Evolutionary conservation across 2,888 invertebrate species (phyloP).

Genomic region (Rhopalosiphum nymphaeae): DNA sequence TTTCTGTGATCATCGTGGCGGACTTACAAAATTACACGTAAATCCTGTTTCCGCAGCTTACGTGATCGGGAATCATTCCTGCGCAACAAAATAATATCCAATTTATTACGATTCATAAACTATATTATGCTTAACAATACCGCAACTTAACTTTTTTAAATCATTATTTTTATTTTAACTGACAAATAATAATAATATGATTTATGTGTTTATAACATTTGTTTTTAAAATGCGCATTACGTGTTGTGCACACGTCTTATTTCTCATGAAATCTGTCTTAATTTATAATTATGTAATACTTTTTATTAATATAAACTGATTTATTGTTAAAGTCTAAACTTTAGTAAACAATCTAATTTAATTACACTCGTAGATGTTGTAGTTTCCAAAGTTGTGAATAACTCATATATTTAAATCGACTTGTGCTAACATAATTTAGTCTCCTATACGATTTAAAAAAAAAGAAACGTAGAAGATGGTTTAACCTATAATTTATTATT

Average conservation of each 20-base stretch:
- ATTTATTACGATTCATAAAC: background rate
- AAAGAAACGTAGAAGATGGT: background rate
- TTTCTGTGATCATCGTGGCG: conserved; percentile 54
- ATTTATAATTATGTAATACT: background rate
- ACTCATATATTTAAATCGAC: background rate
- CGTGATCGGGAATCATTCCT: background rate
- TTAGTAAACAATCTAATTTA: background rate
- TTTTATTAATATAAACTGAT: background rate
- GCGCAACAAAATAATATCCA: background rate
- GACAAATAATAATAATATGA: background rate
- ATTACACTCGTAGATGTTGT: background rate
- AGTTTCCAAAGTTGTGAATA: background rate
- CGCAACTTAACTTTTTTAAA: background rate
- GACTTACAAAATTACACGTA: background rate
- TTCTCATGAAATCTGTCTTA: background rate
- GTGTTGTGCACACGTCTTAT: background rate
- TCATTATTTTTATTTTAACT: background rate
- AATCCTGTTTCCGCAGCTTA: background rate
- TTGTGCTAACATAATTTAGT: background rate
- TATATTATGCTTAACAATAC: background rate
- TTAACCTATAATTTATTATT: background rate
- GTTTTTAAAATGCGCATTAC: background rate
- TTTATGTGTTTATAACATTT: background rate
- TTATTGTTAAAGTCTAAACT: background rate
- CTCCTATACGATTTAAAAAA: background rate